Percentiles rank a stretch among this genome's conserved stretches.
Evolutionary conservation across 2,888 invertebrate genomes (phyloP).

Genomic region (Lycia hirtaria): DNA sequence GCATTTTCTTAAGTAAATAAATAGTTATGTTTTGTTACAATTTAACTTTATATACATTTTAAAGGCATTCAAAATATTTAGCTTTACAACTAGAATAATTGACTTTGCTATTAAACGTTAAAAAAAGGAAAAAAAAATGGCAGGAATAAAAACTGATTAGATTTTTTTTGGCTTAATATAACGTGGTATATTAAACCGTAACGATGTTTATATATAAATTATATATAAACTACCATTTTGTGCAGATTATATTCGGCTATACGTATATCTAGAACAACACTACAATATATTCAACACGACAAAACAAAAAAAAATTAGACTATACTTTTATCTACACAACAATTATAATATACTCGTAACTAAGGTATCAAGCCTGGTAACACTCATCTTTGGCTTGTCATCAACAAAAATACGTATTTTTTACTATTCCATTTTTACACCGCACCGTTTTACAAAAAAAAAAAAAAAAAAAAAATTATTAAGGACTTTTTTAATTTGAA

Average conservation of each 20-base stretch:
- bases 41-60: neutral
- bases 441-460: conserved; percentile 23
- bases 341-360: conserved; percentile 27
- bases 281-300: conserved; percentile 34
- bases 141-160: conserved; percentile 42
- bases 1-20: conserved; percentile 2
- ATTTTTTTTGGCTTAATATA: conserved; percentile 6
- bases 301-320: conserved; percentile 32
- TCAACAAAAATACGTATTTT: conserved; percentile 29
- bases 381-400: conserved; percentile 41
- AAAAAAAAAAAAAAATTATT: neutral
- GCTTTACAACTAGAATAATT: conserved; percentile 10
- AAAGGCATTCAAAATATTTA: conserved; percentile 7
- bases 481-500: conserved; percentile 8
- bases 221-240: conserved; percentile 36
- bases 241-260: conserved; percentile 41
- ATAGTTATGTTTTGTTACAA: neutral
- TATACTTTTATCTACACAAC: conserved; percentile 38
- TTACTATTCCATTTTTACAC: conserved; percentile 16
- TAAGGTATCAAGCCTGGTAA: conserved; percentile 36
- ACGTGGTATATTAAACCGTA: conserved; percentile 7
- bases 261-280: conserved; percentile 34
- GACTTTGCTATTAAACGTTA: conserved; percentile 19
- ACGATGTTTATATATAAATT: conserved; percentile 15
- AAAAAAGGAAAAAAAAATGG: conserved; percentile 42